Conservation (phyloP, 2,797 vertebrate genomes). For the Esox masquinongy region DNA sequence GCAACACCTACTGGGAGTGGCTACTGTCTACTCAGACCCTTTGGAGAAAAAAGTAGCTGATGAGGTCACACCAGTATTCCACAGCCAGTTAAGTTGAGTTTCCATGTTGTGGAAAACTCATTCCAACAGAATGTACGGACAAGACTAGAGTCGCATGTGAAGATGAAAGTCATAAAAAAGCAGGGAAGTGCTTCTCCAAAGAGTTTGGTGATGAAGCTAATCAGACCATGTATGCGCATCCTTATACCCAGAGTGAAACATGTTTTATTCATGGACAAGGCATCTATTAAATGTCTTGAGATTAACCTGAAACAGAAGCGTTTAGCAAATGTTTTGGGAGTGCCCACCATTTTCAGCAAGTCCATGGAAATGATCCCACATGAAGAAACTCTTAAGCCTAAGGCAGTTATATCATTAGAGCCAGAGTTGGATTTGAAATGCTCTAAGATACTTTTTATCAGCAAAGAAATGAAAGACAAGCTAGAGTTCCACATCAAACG, state of each 20-base stretch:
- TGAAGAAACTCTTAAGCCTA: background rate
- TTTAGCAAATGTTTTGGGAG: conserved; percentile 10
- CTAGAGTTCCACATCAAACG: conserved; percentile 19
- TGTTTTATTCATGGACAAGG: background rate
- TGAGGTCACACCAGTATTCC: too few relatives aligned
- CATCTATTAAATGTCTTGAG: background rate
- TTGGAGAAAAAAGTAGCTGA: too few relatives aligned
- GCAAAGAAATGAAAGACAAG: conserved; percentile 4
- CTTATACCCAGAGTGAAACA: background rate
- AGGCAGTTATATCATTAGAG: background rate
- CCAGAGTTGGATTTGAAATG: background rate
- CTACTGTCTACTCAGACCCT: too few relatives aligned
- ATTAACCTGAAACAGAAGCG: conserved; percentile 25
- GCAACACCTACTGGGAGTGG: too few relatives aligned
- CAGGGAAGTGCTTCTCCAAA: background rate
- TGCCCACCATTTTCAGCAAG: background rate
- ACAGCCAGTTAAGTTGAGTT: too few relatives aligned
- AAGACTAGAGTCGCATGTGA: too few relatives aligned
- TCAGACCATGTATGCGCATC: background rate
- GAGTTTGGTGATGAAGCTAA: background rate
- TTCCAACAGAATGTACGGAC: too few relatives aligned
- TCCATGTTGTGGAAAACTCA: too few relatives aligned
- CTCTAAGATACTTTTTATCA: background rate
- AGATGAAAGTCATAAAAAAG: too few relatives aligned
- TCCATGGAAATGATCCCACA: background rate